phyloP scores from a whole-genome alignment of 1,140 invertebrate genomes.

The Gonatopus flavifemur region DNA sequence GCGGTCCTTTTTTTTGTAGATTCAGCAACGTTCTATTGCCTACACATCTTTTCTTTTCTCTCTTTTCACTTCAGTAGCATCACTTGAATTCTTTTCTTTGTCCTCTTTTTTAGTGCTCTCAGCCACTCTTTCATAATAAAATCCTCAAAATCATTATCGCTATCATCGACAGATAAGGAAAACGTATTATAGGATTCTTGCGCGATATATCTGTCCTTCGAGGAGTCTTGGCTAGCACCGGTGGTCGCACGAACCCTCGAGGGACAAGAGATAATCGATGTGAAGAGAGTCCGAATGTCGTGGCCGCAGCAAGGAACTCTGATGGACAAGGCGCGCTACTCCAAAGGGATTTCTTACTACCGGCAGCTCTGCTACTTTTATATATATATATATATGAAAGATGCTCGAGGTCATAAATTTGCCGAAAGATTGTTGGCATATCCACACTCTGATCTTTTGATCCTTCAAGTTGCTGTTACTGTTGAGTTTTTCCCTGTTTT shows the following conservation, averaged over 20 bases:
- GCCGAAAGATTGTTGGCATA: too few relatives aligned
- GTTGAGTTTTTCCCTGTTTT: too few relatives aligned
- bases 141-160: neutral
- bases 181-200: neutral
- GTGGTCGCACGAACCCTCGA: neutral
- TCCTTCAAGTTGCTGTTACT: too few relatives aligned
- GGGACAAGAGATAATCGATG: constrained; percentile 22
- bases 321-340: constrained; percentile 27
- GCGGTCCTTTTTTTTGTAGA: constrained; percentile 41
- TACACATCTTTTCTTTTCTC: neutral
- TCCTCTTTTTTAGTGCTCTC: neutral
- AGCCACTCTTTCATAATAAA: neutral
- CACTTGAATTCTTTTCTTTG: neutral
- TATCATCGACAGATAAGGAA: neutral
- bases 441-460: too few relatives aligned
- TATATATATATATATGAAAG: constrained; percentile 14
- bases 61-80: constrained; percentile 1
- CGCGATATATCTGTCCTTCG: neutral
- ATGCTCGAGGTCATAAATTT: too few relatives aligned
- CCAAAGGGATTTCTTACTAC: constrained; percentile 16
- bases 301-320: constrained; percentile 23
- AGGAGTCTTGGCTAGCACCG: neutral
- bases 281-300: constrained; percentile 14
- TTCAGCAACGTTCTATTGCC: neutral
- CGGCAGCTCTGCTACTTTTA: constrained; percentile 8